Evolutionary conservation across 2,113 vertebrate genomes (phyloP).

Genomic region (Podarcis cretensis): DNA sequence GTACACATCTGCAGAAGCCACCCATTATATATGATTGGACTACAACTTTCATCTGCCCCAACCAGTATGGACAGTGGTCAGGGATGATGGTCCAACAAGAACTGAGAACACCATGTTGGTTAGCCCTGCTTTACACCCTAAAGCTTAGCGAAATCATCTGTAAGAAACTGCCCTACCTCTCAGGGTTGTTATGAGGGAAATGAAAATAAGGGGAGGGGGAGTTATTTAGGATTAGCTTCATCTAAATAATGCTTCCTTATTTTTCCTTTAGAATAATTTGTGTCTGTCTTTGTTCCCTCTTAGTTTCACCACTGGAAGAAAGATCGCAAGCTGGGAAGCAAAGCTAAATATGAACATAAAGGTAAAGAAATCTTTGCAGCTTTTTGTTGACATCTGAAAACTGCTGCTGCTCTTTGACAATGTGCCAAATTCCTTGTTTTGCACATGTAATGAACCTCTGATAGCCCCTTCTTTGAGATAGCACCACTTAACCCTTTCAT

Average conservation of each 20-base stretch:
- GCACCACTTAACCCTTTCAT: background rate
- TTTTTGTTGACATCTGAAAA: slow-evolving; percentile 17
- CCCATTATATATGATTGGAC: background rate
- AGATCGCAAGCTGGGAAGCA: background rate
- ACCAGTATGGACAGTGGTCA: background rate
- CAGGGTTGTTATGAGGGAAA: background rate
- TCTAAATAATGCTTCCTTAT: background rate
- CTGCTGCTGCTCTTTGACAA: background rate
- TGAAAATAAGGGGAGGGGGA: no score
- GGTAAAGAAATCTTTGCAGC: slow-evolving; percentile 44
- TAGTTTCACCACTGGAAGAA: slow-evolving; percentile 43
- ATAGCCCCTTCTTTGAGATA: background rate
- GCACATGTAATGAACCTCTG: background rate
- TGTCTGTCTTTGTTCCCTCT: background rate
- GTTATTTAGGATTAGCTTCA: background rate
- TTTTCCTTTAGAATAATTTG: background rate
- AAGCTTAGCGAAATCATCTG: background rate
- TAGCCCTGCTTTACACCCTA: background rate
- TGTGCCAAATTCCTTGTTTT: background rate
- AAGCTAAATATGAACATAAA: slow-evolving; percentile 25
- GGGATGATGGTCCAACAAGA: no score
- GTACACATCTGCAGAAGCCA: background rate
- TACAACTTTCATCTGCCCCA: background rate
- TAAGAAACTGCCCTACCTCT: background rate
- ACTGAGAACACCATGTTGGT: no score